phyloP scores from a whole-genome alignment of 2,113 vertebrate species.

The Hepsetus odoe region DNA sequence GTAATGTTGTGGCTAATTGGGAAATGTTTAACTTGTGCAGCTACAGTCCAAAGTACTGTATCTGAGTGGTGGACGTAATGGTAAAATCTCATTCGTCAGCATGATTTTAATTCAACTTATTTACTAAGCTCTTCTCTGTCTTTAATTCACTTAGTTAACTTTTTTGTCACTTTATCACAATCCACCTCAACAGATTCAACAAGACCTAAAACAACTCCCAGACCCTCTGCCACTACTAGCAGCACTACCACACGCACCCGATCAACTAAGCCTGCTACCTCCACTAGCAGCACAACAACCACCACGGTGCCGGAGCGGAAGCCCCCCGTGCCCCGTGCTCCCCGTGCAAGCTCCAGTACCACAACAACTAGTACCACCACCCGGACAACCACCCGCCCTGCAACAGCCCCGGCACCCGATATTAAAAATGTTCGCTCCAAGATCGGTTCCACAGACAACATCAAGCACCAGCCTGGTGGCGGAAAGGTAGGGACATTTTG shows the following conservation, averaged over 20 bases:
- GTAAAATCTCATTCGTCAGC: no score
- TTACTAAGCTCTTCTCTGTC: no score
- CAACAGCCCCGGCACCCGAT: conserved; percentile 71
- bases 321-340: conserved; percentile 59
- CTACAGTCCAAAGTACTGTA: no score
- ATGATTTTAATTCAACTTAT: no score
- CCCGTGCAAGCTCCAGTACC: conserved; percentile 46
- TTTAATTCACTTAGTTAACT: no score
- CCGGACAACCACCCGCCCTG: conserved; percentile 66
- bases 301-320: conserved; percentile 75
- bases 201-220: conserved; percentile 75
- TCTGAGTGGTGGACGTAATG: no score
- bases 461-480: conserved; percentile 91
- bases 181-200: conserved; percentile 61
- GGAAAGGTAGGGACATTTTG: conserved; percentile 83
- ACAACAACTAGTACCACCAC: conserved; percentile 49
- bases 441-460: conserved; percentile 90
- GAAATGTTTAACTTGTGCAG: no score
- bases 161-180: not conserved
- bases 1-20: no score
- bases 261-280: conserved; percentile 58
- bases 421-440: conserved; percentile 88
- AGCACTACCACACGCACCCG: conserved; percentile 69
- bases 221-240: conserved; percentile 51
- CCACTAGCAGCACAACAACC: conserved; percentile 61